phyloP scores from a whole-genome alignment of 1,140 invertebrate species.

The Trissolcus basalis region DNA sequence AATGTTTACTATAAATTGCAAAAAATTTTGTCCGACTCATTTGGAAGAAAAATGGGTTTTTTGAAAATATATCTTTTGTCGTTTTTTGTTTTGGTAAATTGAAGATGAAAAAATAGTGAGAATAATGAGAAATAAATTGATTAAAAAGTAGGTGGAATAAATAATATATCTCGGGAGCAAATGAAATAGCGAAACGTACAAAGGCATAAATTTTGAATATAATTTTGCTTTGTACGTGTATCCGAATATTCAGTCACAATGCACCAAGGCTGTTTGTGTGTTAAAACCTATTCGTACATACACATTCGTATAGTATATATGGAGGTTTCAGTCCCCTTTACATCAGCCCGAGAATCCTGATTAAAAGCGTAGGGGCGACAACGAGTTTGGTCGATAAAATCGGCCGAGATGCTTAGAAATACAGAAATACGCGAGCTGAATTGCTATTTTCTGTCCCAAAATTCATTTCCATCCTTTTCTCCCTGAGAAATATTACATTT shows the following conservation, averaged over 20 bases:
- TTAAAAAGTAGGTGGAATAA: not conserved
- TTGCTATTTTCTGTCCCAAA: slow-evolving; percentile 24
- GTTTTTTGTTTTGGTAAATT: too few species aligned
- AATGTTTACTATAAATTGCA: too few species aligned
- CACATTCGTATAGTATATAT: slow-evolving; percentile 19
- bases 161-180: not conserved
- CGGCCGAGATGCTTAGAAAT: slow-evolving; percentile 57
- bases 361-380: slow-evolving; percentile 59
- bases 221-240: slow-evolving; percentile 35
- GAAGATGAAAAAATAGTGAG: too few species aligned
- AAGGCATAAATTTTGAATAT: slow-evolving; percentile 30
- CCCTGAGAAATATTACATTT: too few species aligned
- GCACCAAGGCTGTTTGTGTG: slow-evolving; percentile 14
- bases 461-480: slow-evolving; percentile 20
- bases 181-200: not conserved
- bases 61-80: too few species aligned
- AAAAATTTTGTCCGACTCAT: too few species aligned
- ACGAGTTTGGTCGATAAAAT: slow-evolving; percentile 61
- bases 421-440: slow-evolving; percentile 42
- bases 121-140: not conserved
- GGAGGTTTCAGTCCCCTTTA: slow-evolving; percentile 58
- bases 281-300: slow-evolving; percentile 18
- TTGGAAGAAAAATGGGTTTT: too few species aligned
- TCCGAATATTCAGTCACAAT: slow-evolving; percentile 28
- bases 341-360: slow-evolving; percentile 57